A percentile compares a stretch with the other conserved stretches of the same genome.
phyloP scores from a whole-genome alignment of 2,113 vertebrate genomes.

The Mellivora capensis region DNA sequence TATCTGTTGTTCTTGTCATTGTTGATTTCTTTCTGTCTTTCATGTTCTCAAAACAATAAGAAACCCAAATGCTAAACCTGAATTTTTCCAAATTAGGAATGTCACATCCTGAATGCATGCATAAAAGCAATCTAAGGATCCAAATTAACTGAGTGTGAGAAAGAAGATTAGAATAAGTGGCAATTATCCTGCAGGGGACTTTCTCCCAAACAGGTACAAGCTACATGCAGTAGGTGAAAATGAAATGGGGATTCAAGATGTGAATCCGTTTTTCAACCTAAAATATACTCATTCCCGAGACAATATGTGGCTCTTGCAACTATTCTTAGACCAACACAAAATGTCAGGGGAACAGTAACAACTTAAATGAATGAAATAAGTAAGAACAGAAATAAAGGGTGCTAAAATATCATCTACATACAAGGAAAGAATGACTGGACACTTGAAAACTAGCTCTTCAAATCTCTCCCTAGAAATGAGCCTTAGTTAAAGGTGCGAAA shows the following conservation, averaged over 20 bases:
- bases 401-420: neutral
- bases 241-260: constrained; percentile 22
- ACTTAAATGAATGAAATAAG: constrained; percentile 33
- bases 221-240: constrained; percentile 41
- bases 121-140: constrained; percentile 11
- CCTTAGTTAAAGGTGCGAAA: neutral
- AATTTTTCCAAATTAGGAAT: constrained; percentile 36
- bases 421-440: neutral
- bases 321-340: neutral
- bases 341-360: neutral
- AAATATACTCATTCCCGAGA: neutral
- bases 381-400: neutral
- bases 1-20: neutral
- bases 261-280: neutral
- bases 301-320: neutral
- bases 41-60: constrained; percentile 12
- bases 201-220: neutral
- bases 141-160: constrained; percentile 35
- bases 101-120: neutral
- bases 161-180: constrained; percentile 36
- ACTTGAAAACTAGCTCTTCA: neutral
- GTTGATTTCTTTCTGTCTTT: neutral
- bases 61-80: constrained; percentile 15
- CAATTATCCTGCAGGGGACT: neutral
- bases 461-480: neutral